Evolutionary conservation across 1,140 invertebrate species (phyloP).

Genomic region (Diorhabda carinulata): DNA sequence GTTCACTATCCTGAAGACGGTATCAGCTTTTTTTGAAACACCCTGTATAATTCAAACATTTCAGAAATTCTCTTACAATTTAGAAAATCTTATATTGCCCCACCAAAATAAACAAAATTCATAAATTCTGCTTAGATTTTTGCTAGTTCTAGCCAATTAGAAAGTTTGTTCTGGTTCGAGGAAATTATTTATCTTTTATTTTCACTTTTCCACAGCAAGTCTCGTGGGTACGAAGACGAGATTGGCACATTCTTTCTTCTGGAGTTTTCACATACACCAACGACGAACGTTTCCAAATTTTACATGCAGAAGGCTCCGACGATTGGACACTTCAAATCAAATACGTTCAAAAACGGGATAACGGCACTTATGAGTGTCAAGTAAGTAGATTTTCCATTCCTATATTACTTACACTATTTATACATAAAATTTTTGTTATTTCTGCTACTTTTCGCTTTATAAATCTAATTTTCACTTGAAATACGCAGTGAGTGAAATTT

Average conservation of each 20-base stretch:
- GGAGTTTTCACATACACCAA: slow-evolving; percentile 86
- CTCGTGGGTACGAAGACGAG: slow-evolving; percentile 83
- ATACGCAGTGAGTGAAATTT: too few relatives aligned
- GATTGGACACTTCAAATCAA: slow-evolving; percentile 93
- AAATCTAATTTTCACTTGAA: too few relatives aligned
- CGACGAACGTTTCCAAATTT: slow-evolving; percentile 80
- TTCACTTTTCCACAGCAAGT: slow-evolving; percentile 57
- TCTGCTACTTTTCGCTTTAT: too few relatives aligned
- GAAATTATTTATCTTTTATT: not conserved
- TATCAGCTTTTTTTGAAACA: too few relatives aligned
- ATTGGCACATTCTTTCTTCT: slow-evolving; percentile 90
- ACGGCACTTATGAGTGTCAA: slow-evolving; percentile 94
- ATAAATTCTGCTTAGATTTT: too few relatives aligned
- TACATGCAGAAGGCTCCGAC: slow-evolving; percentile 68
- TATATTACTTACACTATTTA: not conserved
- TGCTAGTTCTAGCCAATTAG: too few relatives aligned
- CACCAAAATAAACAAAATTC: too few relatives aligned
- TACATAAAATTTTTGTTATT: not conserved
- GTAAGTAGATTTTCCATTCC: slow-evolving; percentile 54
- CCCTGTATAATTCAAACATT: too few relatives aligned
- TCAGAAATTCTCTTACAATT: too few relatives aligned
- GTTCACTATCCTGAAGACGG: too few relatives aligned
- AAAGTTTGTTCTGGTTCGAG: too few relatives aligned
- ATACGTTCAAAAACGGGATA: slow-evolving; percentile 85
- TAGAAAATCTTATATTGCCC: too few relatives aligned